phyloP scores from a whole-genome alignment of 1,140 invertebrate species.

The Heliconius hermathena region DNA sequence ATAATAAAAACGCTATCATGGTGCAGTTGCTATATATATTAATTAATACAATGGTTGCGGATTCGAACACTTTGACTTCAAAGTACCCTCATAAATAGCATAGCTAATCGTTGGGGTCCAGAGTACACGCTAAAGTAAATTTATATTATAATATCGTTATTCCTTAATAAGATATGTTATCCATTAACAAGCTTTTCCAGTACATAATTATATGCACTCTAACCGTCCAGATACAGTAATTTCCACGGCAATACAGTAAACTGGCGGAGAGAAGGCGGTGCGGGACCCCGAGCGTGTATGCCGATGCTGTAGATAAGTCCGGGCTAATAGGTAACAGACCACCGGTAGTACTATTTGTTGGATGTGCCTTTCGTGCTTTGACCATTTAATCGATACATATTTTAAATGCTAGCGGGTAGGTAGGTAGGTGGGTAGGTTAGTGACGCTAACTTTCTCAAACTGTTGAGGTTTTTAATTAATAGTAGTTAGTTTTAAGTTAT shows the following conservation, averaged over 20 bases:
- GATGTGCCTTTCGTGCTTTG: constrained; percentile 10
- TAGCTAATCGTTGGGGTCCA: too few relatives aligned
- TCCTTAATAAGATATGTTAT: neutral
- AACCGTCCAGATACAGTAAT: neutral
- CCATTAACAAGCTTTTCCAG: constrained; percentile 1
- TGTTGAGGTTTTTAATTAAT: neutral
- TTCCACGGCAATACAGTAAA: neutral
- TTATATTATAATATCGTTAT: neutral
- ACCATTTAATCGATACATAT: constrained; percentile 13
- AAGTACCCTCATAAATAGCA: too few relatives aligned
- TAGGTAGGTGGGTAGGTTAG: too few relatives aligned
- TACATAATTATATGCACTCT: neutral
- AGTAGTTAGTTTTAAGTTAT: neutral
- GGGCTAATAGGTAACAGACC: constrained; percentile 26
- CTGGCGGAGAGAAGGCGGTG: neutral
- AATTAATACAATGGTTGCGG: too few relatives aligned
- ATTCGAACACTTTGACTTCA: too few relatives aligned
- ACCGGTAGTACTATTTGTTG: constrained; percentile 14
- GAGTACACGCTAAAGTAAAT: neutral
- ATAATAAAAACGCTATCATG: too few relatives aligned
- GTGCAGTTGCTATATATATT: too few relatives aligned
- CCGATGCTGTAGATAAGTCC: constrained; percentile 20
- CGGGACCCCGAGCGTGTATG: constrained; percentile 14
- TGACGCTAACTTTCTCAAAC: neutral
- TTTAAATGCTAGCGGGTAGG: neutral